A percentile compares a stretch with the other conserved stretches of the same genome.
phyloP scores from a whole-genome alignment of 2,797 vertebrate species.

The Scyliorhinus canicula region DNA sequence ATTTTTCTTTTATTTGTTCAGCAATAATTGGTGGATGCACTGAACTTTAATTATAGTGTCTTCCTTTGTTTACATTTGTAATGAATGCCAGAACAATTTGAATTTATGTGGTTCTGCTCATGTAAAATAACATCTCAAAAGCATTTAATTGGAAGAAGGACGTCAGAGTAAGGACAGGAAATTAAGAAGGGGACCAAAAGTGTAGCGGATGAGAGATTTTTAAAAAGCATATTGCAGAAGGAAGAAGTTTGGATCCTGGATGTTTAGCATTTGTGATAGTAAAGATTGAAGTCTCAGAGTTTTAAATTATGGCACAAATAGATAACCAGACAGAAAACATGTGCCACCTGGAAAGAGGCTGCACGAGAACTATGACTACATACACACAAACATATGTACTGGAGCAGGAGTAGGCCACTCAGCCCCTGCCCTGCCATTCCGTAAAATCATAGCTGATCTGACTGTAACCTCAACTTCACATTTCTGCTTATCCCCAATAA shows the following conservation, averaged over 20 bases:
- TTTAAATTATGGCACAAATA: not conserved
- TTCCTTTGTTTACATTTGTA: conserved; percentile 9
- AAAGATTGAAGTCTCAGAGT: not conserved
- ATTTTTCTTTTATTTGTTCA: conserved; percentile 23
- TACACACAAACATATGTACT: too few relatives aligned
- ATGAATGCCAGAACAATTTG: not conserved
- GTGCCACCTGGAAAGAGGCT: not conserved
- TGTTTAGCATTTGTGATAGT: not conserved
- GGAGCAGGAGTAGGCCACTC: too few relatives aligned
- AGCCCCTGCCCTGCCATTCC: too few relatives aligned
- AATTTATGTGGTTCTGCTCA: not conserved
- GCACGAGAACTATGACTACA: not conserved
- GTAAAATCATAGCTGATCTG: too few relatives aligned
- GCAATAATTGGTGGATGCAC: not conserved
- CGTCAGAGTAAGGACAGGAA: not conserved
- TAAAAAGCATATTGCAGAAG: not conserved
- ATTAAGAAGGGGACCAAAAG: not conserved
- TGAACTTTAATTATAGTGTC: conserved; percentile 22
- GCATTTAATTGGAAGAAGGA: not conserved
- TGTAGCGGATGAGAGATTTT: not conserved
- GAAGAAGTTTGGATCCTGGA: not conserved
- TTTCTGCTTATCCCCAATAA: too few relatives aligned
- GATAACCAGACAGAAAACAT: not conserved
- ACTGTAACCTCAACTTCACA: too few relatives aligned
- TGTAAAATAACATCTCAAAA: not conserved